Conservation (phyloP, 2,113 vertebrate genomes). For the Ramphastos sulfuratus region DNA sequence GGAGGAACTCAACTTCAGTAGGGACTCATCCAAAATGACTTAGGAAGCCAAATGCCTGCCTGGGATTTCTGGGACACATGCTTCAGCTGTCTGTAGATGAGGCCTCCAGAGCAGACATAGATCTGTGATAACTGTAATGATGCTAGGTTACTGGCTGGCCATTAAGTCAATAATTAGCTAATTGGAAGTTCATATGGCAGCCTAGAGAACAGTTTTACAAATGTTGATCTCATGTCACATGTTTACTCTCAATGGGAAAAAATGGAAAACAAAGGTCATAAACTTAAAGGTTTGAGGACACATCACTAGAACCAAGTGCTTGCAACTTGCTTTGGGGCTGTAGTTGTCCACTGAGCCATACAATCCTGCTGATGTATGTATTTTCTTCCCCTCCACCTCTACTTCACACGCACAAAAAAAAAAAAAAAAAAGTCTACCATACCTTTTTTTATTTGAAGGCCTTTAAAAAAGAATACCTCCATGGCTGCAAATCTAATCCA, state of each 20-base stretch:
- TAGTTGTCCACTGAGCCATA: constrained; percentile 15
- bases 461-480: constrained; percentile 34
- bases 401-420: not conserved
- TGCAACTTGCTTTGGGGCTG: not conserved
- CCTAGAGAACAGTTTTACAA: not conserved
- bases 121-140: not conserved
- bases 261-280: not conserved
- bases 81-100: not conserved
- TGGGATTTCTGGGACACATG: not conserved
- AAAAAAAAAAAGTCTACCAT: not conserved
- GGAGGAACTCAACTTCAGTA: not conserved
- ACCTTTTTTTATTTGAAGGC: not conserved
- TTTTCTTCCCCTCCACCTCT: constrained; percentile 2
- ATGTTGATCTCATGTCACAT: not conserved
- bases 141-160: not conserved
- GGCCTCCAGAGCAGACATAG: not conserved
- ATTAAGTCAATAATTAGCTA: not conserved
- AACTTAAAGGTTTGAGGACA: not conserved
- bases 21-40: not conserved
- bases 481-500: not conserved
- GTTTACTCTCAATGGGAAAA: not conserved
- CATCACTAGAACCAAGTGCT: not conserved
- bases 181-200: not conserved
- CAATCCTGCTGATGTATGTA: not conserved
- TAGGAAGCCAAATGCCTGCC: not conserved